Evolutionary conservation across 2,888 invertebrate genomes (phyloP).

Genomic region (Pandemis heparana): DNA sequence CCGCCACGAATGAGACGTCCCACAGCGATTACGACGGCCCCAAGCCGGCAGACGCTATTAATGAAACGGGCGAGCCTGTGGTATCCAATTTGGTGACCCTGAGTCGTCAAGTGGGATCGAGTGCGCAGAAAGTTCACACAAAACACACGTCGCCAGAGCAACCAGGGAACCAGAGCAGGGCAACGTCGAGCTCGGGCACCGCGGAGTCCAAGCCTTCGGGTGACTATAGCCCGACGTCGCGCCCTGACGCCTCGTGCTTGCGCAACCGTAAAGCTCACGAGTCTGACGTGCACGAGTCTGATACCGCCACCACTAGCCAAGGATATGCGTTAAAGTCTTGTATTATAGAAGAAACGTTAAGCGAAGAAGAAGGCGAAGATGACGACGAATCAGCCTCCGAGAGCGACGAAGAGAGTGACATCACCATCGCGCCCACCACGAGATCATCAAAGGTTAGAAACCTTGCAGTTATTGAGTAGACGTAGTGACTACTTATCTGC

Average conservation of each 20-base stretch:
- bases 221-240: background rate
- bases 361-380: constrained; percentile 15
- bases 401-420: constrained; percentile 51
- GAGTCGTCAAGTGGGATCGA: constrained; percentile 1
- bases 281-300: background rate
- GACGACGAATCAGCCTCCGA: constrained; percentile 48
- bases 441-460: constrained; percentile 17
- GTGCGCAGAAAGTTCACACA: background rate
- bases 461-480: background rate
- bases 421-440: constrained; percentile 42
- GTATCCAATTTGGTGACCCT: constrained; percentile 3
- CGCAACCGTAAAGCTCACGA: background rate
- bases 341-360: background rate
- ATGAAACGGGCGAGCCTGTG: constrained; percentile 8
- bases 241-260: background rate
- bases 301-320: constrained; percentile 28
- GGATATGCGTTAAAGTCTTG: constrained; percentile 31
- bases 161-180: background rate
- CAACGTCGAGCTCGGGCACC: background rate
- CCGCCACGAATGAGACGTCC: constrained; percentile 59
- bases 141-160: too few species aligned
- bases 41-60: constrained; percentile 45
- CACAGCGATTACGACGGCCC: constrained; percentile 53
- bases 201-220: background rate
- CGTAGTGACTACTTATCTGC: background rate